Evolutionary conservation across 2,113 vertebrate species (phyloP), one percentile per base, ranked within the genome.

Genomic region (Cebidichthys violaceus): DNA sequence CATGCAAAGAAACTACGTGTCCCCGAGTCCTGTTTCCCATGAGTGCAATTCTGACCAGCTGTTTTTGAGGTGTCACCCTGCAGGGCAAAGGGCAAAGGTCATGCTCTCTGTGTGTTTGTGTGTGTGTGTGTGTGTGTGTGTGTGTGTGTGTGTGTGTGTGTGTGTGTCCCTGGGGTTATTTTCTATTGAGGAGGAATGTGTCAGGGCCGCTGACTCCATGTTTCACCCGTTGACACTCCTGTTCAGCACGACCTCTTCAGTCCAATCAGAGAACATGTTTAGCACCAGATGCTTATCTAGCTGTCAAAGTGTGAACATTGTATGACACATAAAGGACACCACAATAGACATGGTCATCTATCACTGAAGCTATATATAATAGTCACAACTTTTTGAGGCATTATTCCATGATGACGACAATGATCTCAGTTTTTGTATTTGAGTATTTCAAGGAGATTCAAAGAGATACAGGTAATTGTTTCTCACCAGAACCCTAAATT

Each of bases 171-270:
- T 24, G 60, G 75, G 80, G 81, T 90, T 89, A 88, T 87, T 86
- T 91, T 83, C 61, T 82, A 79, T 83, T 65, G 61, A 76, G 35
- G 59, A 78, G 84, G 84, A 89, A 92, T 88, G 84, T 91, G 91
- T 87, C 84, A 81, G 55, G 83, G 86, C 59, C 86, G 31, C 75
- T 87, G 81, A 92, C 86, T 81, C 68, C 70, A 72, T 89, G 86
- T 84, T 87, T 66, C 65, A 82, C 24, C 54, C 50, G 75, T 77
- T 89, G 59, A 73, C 65, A 89, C 78, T 80, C 79, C 75, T 80
- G 74, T 88, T 89, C 81, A 33, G 45, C 74, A 20, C 33, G 2
- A 54, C 41, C 67, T 67, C 62, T 43, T 41, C 83, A n/a, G 29
- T 35, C 33, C 70, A 52, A 82, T 77, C 57, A 39, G 65, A 50